phyloP scores from a whole-genome alignment of 2,797 vertebrate genomes.

The Pogonophryne albipinna region DNA sequence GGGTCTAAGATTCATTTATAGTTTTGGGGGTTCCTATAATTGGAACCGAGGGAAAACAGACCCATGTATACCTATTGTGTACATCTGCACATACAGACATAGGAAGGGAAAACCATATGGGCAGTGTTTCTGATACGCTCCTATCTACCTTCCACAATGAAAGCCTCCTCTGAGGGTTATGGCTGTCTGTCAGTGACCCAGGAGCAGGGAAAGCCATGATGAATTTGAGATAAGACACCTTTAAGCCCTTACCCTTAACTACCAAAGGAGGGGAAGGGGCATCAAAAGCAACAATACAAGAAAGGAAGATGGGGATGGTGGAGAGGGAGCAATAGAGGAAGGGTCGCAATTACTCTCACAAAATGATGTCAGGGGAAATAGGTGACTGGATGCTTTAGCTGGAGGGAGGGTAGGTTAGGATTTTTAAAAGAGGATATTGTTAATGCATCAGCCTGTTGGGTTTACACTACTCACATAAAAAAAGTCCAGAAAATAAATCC shows the following conservation, averaged over 20 bases:
- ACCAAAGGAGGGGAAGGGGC: slow-evolving; percentile 41
- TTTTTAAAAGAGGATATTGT: slow-evolving; percentile 66
- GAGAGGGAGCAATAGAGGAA: slow-evolving; percentile 9
- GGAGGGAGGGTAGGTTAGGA: slow-evolving; percentile 21
- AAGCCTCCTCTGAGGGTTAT: slow-evolving; percentile 64
- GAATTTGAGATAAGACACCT: slow-evolving; percentile 75
- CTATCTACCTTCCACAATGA: slow-evolving; percentile 62
- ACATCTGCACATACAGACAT: slow-evolving; percentile 6
- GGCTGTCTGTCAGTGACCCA: slow-evolving; percentile 67
- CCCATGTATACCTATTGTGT: background rate
- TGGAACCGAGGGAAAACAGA: background rate
- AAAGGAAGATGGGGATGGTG: slow-evolving; percentile 13
- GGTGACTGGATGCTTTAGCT: slow-evolving; percentile 31
- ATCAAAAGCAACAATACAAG: slow-evolving; percentile 44
- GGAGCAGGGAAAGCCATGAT: slow-evolving; percentile 68
- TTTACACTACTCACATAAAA: slow-evolving; percentile 76
- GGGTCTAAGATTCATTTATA: too few species aligned
- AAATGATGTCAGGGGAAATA: slow-evolving; percentile 43
- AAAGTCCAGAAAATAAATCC: slow-evolving; percentile 69
- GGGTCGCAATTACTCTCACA: slow-evolving; percentile 50
- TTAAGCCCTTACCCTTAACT: slow-evolving; percentile 72
- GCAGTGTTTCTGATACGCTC: slow-evolving; percentile 18
- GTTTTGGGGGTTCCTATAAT: background rate
- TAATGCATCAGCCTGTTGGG: slow-evolving; percentile 72
- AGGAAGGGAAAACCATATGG: background rate